Percentiles rank a stretch among this genome's conserved stretches.
Evolutionary conservation across 2,113 vertebrate genomes (phyloP).

Genomic region (Hemichromis elongatus): DNA sequence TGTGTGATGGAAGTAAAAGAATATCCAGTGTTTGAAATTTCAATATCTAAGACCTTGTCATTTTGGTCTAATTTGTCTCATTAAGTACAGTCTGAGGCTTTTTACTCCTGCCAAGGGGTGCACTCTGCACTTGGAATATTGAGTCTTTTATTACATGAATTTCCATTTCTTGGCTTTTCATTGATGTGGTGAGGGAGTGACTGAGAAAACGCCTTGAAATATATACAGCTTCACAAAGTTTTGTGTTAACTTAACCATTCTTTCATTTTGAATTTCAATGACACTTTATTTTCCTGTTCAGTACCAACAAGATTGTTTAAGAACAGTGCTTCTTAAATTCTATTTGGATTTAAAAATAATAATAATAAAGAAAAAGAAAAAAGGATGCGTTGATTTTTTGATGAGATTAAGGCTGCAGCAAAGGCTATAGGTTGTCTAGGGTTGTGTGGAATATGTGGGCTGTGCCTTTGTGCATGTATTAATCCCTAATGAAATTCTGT

Average conservation of each 20-base stretch:
- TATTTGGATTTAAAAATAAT: not conserved
- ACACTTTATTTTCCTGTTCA: not conserved
- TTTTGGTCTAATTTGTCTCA: conserved; percentile 49
- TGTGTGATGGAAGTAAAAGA: conserved; percentile 5
- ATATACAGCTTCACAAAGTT: not conserved
- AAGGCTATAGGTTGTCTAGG: not conserved
- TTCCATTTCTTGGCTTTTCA: conserved; percentile 24
- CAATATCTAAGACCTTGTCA: conserved; percentile 44
- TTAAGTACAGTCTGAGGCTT: conserved; percentile 14
- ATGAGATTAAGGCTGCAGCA: not conserved
- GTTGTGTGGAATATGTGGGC: not conserved
- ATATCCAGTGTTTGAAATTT: conserved; percentile 42
- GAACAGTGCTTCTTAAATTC: not conserved
- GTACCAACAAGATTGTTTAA: not conserved
- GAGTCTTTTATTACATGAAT: conserved; percentile 23
- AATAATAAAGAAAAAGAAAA: not conserved
- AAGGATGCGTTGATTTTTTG: not conserved
- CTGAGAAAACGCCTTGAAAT: not conserved
- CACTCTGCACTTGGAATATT: conserved; percentile 26
- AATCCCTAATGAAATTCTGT: not conserved
- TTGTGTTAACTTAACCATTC: not conserved
- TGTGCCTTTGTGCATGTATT: not conserved
- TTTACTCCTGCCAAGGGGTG: conserved; percentile 15
- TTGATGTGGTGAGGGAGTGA: not conserved
- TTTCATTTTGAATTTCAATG: not conserved